A percentile compares a stretch with the other conserved stretches of the same genome.
These are phyloP conservation scores for Tethya wilhelma DNA, from an alignment of 37 sponge, comb jelly and placozoan species.

Conservation along the genomic window DNA sequence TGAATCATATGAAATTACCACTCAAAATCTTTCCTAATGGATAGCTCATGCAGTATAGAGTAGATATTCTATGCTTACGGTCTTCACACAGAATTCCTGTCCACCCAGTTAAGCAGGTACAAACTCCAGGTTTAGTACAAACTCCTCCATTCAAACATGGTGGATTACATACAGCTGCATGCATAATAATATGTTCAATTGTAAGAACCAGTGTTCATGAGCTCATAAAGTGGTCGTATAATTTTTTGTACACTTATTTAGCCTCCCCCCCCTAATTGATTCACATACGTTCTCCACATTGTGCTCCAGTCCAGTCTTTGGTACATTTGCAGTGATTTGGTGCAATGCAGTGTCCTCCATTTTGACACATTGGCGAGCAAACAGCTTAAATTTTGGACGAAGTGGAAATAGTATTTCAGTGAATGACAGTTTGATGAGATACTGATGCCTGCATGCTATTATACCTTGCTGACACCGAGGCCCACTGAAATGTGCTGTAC, in stretches of 20 bases:
- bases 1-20: neutral
- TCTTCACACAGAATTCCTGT: neutral
- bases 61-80: too few species aligned
- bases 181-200: too few species aligned
- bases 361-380: neutral
- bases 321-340: neutral
- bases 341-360: slow-evolving; percentile 11
- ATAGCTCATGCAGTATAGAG: neutral
- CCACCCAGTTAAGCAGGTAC: neutral
- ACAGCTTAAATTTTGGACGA: too few species aligned
- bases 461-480: slow-evolving; percentile 2
- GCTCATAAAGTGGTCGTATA: too few species aligned
- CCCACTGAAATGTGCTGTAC: neutral
- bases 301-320: neutral
- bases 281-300: neutral
- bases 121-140: neutral
- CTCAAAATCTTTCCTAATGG: neutral
- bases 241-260: too few species aligned
- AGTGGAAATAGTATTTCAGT: too few species aligned
- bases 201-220: too few species aligned
- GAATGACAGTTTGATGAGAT: too few species aligned
- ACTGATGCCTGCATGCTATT: too few species aligned
- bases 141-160: slow-evolving; percentile 9
- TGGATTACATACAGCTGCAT: slow-evolving; percentile 10
- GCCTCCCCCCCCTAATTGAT: too few species aligned